phyloP scores from a whole-genome alignment of 2,888 invertebrate species.

The Lobophora halterata region DNA sequence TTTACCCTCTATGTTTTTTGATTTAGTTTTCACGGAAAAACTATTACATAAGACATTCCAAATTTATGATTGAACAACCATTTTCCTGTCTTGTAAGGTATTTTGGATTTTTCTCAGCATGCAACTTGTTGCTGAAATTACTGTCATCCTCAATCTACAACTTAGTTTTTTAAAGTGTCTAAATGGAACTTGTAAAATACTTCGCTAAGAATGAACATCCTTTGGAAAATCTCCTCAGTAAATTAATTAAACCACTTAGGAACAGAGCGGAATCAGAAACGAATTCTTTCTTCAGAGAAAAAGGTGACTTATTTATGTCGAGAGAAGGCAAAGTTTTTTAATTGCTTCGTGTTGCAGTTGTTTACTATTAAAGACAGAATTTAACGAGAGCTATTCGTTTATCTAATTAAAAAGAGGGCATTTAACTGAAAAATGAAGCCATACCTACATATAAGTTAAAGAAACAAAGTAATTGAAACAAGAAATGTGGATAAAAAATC shows the following conservation, averaged over 20 bases:
- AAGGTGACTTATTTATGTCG: constrained; percentile 4
- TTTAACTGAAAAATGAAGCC: constrained; percentile 48
- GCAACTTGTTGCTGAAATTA: no score
- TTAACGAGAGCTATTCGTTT: constrained; percentile 40
- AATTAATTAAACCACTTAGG: constrained; percentile 14
- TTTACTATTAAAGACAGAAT: constrained; percentile 22
- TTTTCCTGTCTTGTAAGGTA: no score
- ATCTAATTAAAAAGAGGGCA: constrained; percentile 47
- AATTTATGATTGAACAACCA: no score
- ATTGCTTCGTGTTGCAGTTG: neutral
- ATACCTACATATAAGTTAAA: constrained; percentile 21
- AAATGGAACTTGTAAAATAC: constrained; percentile 14
- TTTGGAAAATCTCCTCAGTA: constrained; percentile 12
- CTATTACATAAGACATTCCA: no score
- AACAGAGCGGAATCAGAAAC: constrained; percentile 5
- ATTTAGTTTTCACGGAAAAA: no score
- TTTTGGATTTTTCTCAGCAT: no score
- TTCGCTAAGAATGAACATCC: constrained; percentile 17
- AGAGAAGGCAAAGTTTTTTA: neutral
- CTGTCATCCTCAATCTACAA: no score
- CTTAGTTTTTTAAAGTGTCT: no score
- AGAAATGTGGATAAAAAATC: no score
- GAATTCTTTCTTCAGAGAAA: constrained; percentile 1
- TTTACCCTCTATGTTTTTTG: no score
- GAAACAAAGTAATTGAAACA: no score